phyloP scores from a whole-genome alignment of 2,888 invertebrate species.

The Drosophila mettleri region DNA sequence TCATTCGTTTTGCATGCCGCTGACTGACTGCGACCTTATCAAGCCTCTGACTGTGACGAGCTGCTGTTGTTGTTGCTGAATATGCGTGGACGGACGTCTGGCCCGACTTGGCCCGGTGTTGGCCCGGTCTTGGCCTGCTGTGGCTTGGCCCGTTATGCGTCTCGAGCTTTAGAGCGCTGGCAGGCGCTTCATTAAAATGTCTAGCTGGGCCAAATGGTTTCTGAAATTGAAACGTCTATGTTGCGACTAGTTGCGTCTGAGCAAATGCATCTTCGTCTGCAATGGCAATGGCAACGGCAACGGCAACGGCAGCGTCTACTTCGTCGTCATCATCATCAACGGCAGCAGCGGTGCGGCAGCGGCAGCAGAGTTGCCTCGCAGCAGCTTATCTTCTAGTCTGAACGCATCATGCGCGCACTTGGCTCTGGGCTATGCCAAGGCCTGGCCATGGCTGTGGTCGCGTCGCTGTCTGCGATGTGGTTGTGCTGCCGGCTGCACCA shows the following conservation, averaged over 20 bases:
- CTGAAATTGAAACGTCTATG: conserved; percentile 80
- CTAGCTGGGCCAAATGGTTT: conserved; percentile 73
- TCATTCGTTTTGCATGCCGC: conserved; percentile 67
- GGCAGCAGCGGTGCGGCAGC: conserved; percentile 11
- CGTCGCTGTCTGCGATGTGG: conserved; percentile 21
- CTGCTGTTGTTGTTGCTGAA: conserved; percentile 23
- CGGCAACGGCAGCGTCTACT: background rate
- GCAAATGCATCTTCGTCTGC: conserved; percentile 72
- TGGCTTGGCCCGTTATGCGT: conserved; percentile 38
- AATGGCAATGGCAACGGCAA: conserved; percentile 13
- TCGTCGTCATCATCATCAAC: conserved; percentile 21
- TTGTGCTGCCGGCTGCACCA: conserved; percentile 32
- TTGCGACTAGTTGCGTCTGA: conserved; percentile 46
- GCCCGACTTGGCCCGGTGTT: conserved; percentile 47
- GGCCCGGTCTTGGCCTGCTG: conserved; percentile 34
- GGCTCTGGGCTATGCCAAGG: conserved; percentile 63
- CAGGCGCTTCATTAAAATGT: conserved; percentile 78
- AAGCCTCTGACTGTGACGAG: conserved; percentile 52
- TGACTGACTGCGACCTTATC: conserved; percentile 57
- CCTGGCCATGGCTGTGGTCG: conserved; percentile 28
- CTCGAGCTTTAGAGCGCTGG: conserved; percentile 41
- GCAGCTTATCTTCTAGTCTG: conserved; percentile 69
- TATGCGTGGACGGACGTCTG: conserved; percentile 62
- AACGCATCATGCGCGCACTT: conserved; percentile 61
- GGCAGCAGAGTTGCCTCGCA: conserved; percentile 18